Evolutionary conservation across 2,113 vertebrate species (phyloP).

Genomic region (Tetrao urogallus): DNA sequence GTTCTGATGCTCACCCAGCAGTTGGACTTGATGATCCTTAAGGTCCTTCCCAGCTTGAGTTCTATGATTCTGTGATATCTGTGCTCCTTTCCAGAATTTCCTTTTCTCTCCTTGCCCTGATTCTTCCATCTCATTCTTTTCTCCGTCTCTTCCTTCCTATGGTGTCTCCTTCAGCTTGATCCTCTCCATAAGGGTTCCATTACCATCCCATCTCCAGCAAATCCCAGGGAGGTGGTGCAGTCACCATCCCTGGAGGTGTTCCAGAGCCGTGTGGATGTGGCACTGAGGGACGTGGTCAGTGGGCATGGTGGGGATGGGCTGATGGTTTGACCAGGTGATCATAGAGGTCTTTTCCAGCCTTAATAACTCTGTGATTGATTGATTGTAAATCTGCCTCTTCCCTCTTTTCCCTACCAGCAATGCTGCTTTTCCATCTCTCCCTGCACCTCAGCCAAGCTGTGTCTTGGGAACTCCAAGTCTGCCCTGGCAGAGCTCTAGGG

Average conservation of each 20-base stretch:
- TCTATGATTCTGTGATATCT: neutral
- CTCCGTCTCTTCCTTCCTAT: neutral
- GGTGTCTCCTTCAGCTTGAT: neutral
- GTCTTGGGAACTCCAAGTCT: neutral
- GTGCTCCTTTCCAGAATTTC: neutral
- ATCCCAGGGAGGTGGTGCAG: too few relatives aligned
- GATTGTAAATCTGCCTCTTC: neutral
- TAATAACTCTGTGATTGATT: too few relatives aligned
- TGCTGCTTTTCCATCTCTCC: neutral
- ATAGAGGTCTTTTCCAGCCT: too few relatives aligned
- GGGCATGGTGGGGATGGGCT: too few relatives aligned
- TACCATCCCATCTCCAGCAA: neutral
- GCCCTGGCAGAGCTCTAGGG: constrained; percentile 4
- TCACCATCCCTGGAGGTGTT: too few relatives aligned
- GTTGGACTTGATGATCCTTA: too few relatives aligned
- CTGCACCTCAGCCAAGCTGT: neutral
- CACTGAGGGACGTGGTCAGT: too few relatives aligned
- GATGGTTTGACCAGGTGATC: too few relatives aligned
- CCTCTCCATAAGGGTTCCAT: neutral
- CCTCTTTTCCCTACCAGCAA: neutral
- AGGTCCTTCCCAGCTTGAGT: too few relatives aligned
- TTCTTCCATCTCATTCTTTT: neutral
- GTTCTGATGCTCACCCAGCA: neutral
- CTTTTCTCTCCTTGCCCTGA: neutral
- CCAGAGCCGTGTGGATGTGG: too few relatives aligned